Evolutionary conservation across 2,888 invertebrate species (phyloP), one percentile per base, ranked within the genome.

Genomic region (Odontocerum albicorne): DNA sequence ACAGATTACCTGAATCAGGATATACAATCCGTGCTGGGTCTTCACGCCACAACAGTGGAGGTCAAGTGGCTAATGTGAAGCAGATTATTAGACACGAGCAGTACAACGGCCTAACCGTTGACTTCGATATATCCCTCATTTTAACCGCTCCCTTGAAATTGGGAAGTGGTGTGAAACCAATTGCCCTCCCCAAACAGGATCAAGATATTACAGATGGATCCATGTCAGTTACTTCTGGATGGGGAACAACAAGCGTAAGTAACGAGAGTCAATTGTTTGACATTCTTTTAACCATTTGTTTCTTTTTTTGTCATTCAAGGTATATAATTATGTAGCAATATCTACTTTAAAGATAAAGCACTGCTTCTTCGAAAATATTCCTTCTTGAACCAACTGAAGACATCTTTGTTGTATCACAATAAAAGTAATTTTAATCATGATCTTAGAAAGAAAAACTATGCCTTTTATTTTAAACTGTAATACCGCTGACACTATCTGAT

Each of bases 111-210:
- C 27, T 50, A 0, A 71, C 70, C 1, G 62, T 75, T 32, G 67
- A 69, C 49, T 67, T 75, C 58, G 77, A 78, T 49, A 73, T 77
- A 31, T 72, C 72, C 1, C 45, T 77, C 49, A 46, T 77, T 3
- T 63, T 72, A 4, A 4, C 16, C 1, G 16, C 33, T 32, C 32
- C 31, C 3, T 4, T 45, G 1, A 33, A 19, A 6, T 15, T 33
- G 31, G 46, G 46, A 8, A 62, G 53, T 0, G 73, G 72, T n/a
- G 64, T 67, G 22, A 12, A n/a, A 7, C 33, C 60, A 27, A 68
- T 63, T 17, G n/a, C 32, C 10, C 20, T 45, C 7, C 46, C 46
- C 4, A 2, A 2, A n/a, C 46, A 45, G 21, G 46, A 32, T 16
- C 31, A 32, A 4, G 3, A 31, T 12, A 12, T 32, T 4, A n/a